phyloP scores from a whole-genome alignment of 1,140 invertebrate species.

The Tetraneura akinire region DNA sequence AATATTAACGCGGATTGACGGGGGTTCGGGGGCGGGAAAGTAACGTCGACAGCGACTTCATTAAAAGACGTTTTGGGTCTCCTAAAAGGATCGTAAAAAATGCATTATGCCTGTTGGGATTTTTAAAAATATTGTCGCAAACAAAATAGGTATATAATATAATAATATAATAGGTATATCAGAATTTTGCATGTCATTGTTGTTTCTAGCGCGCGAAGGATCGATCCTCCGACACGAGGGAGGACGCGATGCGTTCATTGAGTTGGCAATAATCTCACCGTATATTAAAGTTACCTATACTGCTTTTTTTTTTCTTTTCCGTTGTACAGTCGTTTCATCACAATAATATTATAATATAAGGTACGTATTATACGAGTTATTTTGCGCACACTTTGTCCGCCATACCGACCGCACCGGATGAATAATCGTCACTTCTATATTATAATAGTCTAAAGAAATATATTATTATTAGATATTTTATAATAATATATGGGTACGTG shows the following conservation, averaged over 20 bases:
- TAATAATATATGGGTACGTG: too few species aligned
- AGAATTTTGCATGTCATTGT: slow-evolving; percentile 47
- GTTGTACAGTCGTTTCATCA: neutral
- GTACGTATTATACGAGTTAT: too few species aligned
- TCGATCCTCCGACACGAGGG: slow-evolving; percentile 2
- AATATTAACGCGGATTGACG: neutral
- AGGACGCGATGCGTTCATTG: slow-evolving; percentile 22
- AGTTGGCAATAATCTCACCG: slow-evolving; percentile 40
- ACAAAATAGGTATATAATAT: too few species aligned
- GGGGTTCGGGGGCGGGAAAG: neutral
- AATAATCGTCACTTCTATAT: slow-evolving; percentile 25
- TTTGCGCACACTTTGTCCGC: slow-evolving; percentile 14
- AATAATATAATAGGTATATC: too few species aligned
- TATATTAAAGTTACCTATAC: too few species aligned
- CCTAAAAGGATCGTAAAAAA: slow-evolving; percentile 49
- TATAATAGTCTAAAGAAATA: neutral
- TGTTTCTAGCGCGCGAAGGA: slow-evolving; percentile 6
- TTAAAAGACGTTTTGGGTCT: slow-evolving; percentile 46
- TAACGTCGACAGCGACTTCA: slow-evolving; percentile 48
- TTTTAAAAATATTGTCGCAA: slow-evolving; percentile 49
- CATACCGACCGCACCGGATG: too few species aligned
- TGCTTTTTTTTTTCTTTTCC: too few species aligned
- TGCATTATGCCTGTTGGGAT: slow-evolving; percentile 15
- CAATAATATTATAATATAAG: too few species aligned
- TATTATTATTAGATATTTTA: neutral